Evolutionary conservation across 2,888 invertebrate species (phyloP).

Genomic region (Yponomeuta plumbellus): DNA sequence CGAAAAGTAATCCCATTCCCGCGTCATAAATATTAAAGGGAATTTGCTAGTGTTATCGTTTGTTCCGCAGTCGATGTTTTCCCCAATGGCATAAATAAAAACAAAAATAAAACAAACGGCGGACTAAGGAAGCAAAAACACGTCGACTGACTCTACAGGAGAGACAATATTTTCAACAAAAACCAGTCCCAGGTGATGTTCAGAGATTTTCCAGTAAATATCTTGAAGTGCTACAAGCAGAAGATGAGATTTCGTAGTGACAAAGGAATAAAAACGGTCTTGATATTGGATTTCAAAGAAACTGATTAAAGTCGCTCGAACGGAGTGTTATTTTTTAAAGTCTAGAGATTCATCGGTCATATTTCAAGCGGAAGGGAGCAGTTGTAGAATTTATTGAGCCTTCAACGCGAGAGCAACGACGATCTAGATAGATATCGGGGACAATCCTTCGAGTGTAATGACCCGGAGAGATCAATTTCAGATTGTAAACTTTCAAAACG

Average conservation of each 20-base stretch:
- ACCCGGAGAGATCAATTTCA: conserved; percentile 32
- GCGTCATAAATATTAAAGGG: not conserved
- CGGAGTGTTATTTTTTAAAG: conserved; percentile 11
- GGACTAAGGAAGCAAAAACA: not conserved
- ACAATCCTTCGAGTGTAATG: conserved; percentile 26
- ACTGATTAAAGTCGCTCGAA: not conserved
- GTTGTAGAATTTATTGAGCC: conserved; percentile 15
- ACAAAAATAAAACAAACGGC: not conserved
- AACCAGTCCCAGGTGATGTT: not conserved
- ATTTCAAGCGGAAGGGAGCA: conserved; percentile 12
- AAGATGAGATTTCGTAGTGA: not conserved
- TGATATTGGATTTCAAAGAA: conserved; percentile 12
- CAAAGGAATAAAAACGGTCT: not conserved
- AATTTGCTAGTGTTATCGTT: not conserved
- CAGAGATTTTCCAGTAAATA: not conserved
- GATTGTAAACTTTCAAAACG: conserved; percentile 24
- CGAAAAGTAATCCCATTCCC: not conserved
- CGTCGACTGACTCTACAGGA: not conserved
- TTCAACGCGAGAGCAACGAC: not conserved
- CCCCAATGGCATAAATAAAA: not conserved
- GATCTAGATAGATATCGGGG: conserved; percentile 14
- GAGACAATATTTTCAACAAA: not conserved
- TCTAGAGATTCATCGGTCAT: not conserved
- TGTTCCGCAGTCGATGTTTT: not conserved
- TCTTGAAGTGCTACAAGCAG: not conserved